Evolutionary conservation across 2,797 vertebrate species (phyloP).

Genomic region (Darevskia mixta): DNA sequence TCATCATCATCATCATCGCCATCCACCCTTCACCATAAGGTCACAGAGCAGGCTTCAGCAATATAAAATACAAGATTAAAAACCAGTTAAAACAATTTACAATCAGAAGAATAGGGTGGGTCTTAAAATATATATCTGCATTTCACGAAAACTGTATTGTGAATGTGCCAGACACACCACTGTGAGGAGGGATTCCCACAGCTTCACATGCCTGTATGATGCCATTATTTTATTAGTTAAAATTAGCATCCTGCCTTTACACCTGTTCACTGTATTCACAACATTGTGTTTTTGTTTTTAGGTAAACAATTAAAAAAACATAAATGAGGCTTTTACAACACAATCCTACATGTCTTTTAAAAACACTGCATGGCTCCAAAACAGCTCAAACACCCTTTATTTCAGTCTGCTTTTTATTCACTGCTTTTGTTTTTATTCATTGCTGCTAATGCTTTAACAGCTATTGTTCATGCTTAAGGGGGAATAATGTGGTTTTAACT

Average conservation of each 20-base stretch:
- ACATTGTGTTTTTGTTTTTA: background rate
- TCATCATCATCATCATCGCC: too few species aligned
- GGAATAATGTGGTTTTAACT: background rate
- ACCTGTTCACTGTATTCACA: background rate
- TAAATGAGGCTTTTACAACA: background rate
- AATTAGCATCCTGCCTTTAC: too few species aligned
- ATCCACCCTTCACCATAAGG: background rate
- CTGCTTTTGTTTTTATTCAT: background rate
- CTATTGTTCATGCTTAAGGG: background rate
- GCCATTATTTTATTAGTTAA: too few species aligned
- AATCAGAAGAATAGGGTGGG: too few species aligned
- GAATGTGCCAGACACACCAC: too few species aligned
- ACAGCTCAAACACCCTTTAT: too few species aligned
- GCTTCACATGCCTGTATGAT: background rate
- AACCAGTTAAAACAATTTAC: background rate
- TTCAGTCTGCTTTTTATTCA: too few species aligned
- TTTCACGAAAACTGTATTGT: too few species aligned
- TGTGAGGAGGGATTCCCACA: background rate
- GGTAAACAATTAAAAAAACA: background rate
- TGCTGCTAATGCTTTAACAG: background rate
- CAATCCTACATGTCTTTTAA: background rate
- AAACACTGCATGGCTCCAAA: too few species aligned
- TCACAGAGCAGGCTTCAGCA: too few species aligned
- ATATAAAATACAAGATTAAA: background rate
- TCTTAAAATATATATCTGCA: too few species aligned